phyloP scores from a whole-genome alignment of 2,888 invertebrate genomes.

The Carcina quercana region DNA sequence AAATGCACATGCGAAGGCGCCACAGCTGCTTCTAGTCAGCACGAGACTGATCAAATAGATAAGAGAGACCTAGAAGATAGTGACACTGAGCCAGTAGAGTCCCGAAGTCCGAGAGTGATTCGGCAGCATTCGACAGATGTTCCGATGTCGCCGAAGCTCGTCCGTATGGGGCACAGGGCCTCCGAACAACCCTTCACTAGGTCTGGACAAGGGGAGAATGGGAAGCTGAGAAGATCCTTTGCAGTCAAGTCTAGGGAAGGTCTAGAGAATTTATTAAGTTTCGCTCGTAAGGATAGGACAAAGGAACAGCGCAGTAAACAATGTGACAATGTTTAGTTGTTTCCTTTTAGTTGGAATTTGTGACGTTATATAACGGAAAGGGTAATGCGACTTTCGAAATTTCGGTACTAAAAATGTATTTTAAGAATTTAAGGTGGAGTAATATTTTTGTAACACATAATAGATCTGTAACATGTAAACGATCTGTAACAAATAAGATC shows the following conservation, averaged over 20 bases:
- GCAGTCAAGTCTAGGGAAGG: constrained; percentile 64
- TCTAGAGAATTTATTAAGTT: constrained; percentile 55
- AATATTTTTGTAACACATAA: too few species aligned
- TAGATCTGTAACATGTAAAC: too few species aligned
- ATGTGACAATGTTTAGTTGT: constrained; percentile 29
- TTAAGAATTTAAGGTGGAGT: too few species aligned
- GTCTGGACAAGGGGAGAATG: constrained; percentile 40
- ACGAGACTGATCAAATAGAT: constrained; percentile 17
- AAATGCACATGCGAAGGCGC: constrained; percentile 74
- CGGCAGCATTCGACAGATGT: constrained; percentile 48
- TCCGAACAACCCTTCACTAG: constrained; percentile 52
- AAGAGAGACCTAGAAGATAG: constrained; percentile 22
- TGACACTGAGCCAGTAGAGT: constrained; percentile 18
- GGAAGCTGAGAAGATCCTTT: constrained; percentile 58
- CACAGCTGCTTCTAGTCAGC: constrained; percentile 24
- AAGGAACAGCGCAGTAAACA: constrained; percentile 39
- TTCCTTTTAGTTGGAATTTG: too few species aligned
- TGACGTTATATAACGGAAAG: too few species aligned
- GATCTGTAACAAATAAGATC: too few species aligned
- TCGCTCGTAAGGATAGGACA: constrained; percentile 45
- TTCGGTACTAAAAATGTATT: too few species aligned
- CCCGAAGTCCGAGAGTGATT: too few species aligned
- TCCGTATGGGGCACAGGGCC: constrained; percentile 27
- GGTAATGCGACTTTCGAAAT: too few species aligned
- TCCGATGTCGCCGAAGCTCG: constrained; percentile 26